Evolutionary conservation across 1,140 invertebrate species (phyloP).

Genomic region (Cryptotermes secundus): DNA sequence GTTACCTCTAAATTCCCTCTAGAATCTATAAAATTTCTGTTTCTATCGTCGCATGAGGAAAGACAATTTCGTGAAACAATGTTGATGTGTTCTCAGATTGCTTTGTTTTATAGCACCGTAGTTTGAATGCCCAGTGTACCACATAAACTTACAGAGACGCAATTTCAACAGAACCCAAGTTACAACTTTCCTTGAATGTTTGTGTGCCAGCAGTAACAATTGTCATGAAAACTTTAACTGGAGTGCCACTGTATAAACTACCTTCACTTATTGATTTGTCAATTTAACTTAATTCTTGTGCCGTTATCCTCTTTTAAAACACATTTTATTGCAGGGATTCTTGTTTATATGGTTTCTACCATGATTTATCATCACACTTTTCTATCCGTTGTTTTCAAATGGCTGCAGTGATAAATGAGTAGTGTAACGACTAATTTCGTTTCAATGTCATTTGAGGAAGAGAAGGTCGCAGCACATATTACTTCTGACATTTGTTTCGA

Average conservation of each 20-base stretch:
- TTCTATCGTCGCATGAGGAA: neutral
- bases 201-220: neutral
- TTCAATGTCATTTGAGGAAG: too few relatives aligned
- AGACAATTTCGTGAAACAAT: neutral
- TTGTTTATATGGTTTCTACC: too few relatives aligned
- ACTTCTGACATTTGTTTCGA: too few relatives aligned
- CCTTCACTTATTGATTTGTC: neutral
- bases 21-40: neutral
- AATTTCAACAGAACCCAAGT: conserved; percentile 12
- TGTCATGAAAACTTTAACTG: conserved; percentile 1
- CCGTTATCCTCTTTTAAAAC: neutral
- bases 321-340: neutral
- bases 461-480: too few relatives aligned
- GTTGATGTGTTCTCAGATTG: conserved; percentile 6
- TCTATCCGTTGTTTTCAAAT: too few relatives aligned
- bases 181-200: neutral
- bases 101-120: neutral
- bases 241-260: neutral
- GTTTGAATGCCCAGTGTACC: neutral
- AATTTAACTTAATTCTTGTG: conserved; percentile 1
- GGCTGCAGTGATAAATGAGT: too few relatives aligned
- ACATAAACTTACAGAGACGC: neutral
- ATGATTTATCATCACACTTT: too few relatives aligned
- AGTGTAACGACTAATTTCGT: too few relatives aligned
- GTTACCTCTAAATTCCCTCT: neutral